Evolutionary conservation across 2,113 vertebrate species (phyloP), one percentile per base, ranked within the genome.

Genomic region (Notarius lentiginosus): DNA sequence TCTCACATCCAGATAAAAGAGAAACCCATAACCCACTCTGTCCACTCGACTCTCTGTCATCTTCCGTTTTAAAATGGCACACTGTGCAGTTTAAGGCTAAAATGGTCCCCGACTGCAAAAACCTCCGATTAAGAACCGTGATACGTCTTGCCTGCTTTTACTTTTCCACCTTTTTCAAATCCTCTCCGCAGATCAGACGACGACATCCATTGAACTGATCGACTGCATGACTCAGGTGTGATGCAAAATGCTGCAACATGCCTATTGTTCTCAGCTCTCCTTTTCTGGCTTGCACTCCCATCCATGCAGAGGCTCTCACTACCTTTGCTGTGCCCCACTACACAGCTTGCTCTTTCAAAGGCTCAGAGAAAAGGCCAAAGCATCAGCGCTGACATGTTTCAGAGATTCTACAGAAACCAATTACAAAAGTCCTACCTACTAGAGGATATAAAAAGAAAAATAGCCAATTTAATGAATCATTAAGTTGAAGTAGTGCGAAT

Each of bases 151-250:
- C 70, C 58, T 76, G 60, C 63, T 61, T 60, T 63, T 77, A 53
- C 51, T 73, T 27, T 55, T 55, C 51, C 47, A 82, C 79, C 17
- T 60, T 77, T 9, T 55, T n/a, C 15, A 18, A n/a, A 47, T 51
- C 49, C 51, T 55, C n/a, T 70, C 86, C 55, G 72, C 49, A 55
- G 81, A 87, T 83, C 81, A 79, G 61, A 87, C 12, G 51, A 58
- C 53, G 27, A 63, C 49, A 60, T 20, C 9, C 63, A 58, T 76
- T 79, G 55, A 84, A 79, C 58, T 83, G 83, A 87, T 84, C 30
- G 75, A 86, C 34, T 75, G 86, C 61, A 82, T 86, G 87, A 88
- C 85, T 85, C 88, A 87, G 89, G 89, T 88, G 85, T 86, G 88
- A 89, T 70, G 89, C 88, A 90, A 84, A 87, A 56, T 30, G 20